These are phyloP conservation scores for Neosilurus hyrtlii DNA, from an alignment of 2,797 vertebrate species.

Conservation along the genomic window DNA sequence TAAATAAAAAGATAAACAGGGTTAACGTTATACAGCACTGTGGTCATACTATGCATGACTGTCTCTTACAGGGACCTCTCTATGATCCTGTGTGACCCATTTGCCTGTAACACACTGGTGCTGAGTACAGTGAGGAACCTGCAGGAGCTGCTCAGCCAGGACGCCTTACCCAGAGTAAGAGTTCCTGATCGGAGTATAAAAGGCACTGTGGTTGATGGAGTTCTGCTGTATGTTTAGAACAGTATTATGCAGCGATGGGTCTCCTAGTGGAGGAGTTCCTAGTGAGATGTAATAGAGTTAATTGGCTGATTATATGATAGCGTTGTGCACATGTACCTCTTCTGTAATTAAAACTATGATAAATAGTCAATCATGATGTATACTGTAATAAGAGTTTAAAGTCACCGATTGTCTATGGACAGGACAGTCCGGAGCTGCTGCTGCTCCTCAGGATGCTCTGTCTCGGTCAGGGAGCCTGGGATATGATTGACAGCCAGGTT, in stretches of 20 bases:
- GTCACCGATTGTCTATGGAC: conserved; percentile 41
- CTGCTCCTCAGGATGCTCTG: conserved; percentile 92
- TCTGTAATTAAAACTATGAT: too few species aligned
- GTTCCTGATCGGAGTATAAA: background rate
- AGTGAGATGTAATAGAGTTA: background rate
- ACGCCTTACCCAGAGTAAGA: conserved; percentile 90
- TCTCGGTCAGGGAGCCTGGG: conserved; percentile 94
- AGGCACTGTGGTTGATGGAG: too few species aligned
- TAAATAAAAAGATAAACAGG: background rate
- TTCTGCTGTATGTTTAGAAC: background rate
- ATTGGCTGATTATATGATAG: background rate
- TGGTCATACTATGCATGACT: background rate
- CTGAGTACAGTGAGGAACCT: conserved; percentile 92
- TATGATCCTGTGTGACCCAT: conserved; percentile 98
- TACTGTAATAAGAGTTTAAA: background rate
- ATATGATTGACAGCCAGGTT: conserved; percentile 99
- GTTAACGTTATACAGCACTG: background rate
- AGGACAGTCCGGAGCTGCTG: conserved; percentile 93
- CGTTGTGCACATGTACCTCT: background rate
- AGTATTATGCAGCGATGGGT: background rate
- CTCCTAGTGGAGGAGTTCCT: background rate
- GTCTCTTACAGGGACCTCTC: conserved; percentile 85
- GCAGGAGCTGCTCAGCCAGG: conserved; percentile 93
- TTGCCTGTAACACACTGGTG: conserved; percentile 93
- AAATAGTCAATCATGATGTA: background rate